These are phyloP conservation scores for Bos indicus DNA, from an alignment of 2,113 vertebrate genomes.

Conservation along the genomic window DNA sequence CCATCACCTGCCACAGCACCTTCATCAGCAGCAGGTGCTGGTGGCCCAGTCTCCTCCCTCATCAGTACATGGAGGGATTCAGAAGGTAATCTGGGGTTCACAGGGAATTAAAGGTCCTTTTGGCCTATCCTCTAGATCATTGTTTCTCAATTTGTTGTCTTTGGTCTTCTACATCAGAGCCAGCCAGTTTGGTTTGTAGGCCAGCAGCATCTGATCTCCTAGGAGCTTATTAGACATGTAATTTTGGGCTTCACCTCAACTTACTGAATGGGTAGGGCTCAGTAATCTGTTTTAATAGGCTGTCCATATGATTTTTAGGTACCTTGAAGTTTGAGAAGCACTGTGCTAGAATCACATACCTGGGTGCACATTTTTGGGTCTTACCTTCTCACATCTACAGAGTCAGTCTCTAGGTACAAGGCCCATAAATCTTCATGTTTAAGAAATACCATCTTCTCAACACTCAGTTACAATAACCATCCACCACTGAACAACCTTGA, in stretches of 20 bases:
- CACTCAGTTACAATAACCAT: not conserved
- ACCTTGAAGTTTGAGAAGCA: not conserved
- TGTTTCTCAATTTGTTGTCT: not conserved
- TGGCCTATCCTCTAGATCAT: not conserved
- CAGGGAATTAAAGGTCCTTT: not conserved
- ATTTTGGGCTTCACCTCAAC: not conserved
- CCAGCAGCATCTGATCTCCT: not conserved
- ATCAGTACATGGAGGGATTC: conserved; percentile 78
- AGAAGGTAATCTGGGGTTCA: conserved; percentile 77
- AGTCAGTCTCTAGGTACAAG: not conserved
- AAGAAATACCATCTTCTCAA: not conserved
- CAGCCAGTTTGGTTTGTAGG: not conserved
- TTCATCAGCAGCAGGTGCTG: conserved; percentile 79
- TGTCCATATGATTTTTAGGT: not conserved
- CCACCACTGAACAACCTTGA: not conserved
- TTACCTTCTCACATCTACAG: not conserved
- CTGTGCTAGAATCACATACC: not conserved
- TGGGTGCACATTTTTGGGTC: not conserved
- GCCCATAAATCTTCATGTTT: not conserved
- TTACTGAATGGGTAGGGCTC: not conserved
- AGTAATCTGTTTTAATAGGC: not conserved
- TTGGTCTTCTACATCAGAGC: not conserved
- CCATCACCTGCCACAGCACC: conserved; percentile 80
- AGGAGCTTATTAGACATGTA: not conserved
- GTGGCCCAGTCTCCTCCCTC: conserved; percentile 73